These are phyloP conservation scores for Dilophus febrilis DNA, from an alignment of 2,888 invertebrate genomes.

Conservation along the genomic window DNA sequence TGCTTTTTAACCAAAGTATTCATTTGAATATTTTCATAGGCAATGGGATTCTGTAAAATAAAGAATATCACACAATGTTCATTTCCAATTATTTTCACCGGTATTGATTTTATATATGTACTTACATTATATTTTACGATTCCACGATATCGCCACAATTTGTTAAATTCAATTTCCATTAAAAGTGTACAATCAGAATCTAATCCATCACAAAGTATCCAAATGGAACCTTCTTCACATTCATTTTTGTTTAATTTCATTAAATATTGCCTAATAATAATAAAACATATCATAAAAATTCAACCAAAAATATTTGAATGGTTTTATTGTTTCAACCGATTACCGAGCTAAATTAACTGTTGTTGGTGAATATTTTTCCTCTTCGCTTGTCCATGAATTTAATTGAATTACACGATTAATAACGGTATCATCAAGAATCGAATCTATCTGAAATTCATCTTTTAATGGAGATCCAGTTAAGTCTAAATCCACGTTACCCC, in stretches of 20 bases:
- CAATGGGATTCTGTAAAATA: slow-evolving; percentile 10
- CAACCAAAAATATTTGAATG: too few species aligned
- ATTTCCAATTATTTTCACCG: neutral
- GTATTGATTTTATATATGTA: too few species aligned
- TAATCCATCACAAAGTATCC: slow-evolving; percentile 45
- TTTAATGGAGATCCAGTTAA: slow-evolving; percentile 28
- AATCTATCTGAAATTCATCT: slow-evolving; percentile 24
- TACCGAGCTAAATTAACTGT: slow-evolving; percentile 7
- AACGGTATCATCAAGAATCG: slow-evolving; percentile 12
- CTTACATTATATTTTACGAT: slow-evolving; percentile 19
- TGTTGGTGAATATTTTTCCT: slow-evolving; percentile 23
- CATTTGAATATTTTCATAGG: slow-evolving; percentile 15
- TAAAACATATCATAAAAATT: too few species aligned
- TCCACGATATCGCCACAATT: slow-evolving; percentile 18
- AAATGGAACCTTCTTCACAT: slow-evolving; percentile 22
- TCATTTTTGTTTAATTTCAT: neutral
- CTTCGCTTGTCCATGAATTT: slow-evolving; percentile 21
- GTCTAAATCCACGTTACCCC: slow-evolving; percentile 14
- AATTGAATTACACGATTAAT: neutral
- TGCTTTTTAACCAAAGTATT: slow-evolving; percentile 18
- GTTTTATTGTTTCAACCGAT: neutral
- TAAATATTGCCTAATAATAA: neutral
- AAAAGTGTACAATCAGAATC: slow-evolving; percentile 32
- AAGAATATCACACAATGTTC: neutral
- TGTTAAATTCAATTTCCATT: slow-evolving; percentile 19